A percentile compares a stretch with the other conserved stretches of the same genome.
Evolutionary conservation across 1,140 invertebrate species (phyloP).

Genomic region (Pachyrhynchus sulphureomaculatus): DNA sequence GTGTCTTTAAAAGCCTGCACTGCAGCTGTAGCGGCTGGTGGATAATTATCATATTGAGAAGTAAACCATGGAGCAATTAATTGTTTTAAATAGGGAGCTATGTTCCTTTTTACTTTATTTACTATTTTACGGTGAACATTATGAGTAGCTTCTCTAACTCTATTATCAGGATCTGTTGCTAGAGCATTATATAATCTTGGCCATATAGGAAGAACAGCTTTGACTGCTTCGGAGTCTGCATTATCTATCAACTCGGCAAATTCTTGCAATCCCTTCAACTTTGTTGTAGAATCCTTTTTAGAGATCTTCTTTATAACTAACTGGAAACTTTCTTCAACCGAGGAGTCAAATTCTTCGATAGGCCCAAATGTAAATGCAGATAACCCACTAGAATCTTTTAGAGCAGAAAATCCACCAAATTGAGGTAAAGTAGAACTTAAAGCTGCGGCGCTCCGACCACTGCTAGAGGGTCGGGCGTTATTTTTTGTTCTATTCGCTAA

Average conservation of each 20-base stretch:
- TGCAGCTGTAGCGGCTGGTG: conserved; percentile 75
- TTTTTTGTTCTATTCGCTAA: too few species aligned
- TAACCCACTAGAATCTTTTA: conserved; percentile 59
- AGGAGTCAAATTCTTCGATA: conserved; percentile 58
- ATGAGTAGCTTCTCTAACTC: conserved; percentile 75
- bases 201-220: conserved; percentile 74
- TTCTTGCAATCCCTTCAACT: conserved; percentile 82
- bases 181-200: conserved; percentile 72
- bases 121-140: conserved; percentile 69
- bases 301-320: conserved; percentile 73
- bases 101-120: conserved; percentile 65
- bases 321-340: conserved; percentile 63
- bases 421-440: conserved; percentile 60
- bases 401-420: conserved; percentile 69
- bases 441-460: conserved; percentile 75
- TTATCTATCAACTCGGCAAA: conserved; percentile 67
- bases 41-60: conserved; percentile 78
- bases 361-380: conserved; percentile 55
- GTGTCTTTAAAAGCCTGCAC: conserved; percentile 67
- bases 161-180: conserved; percentile 73
- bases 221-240: conserved; percentile 61
- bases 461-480: conserved; percentile 65
- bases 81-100: conserved; percentile 77
- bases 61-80: conserved; percentile 75
- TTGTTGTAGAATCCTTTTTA: conserved; percentile 85